Percentiles rank a stretch among this genome's conserved stretches.
These are phyloP conservation scores for Pogonomyrmex californicus DNA, from an alignment of 1,140 invertebrate species.

Conservation along the genomic window DNA sequence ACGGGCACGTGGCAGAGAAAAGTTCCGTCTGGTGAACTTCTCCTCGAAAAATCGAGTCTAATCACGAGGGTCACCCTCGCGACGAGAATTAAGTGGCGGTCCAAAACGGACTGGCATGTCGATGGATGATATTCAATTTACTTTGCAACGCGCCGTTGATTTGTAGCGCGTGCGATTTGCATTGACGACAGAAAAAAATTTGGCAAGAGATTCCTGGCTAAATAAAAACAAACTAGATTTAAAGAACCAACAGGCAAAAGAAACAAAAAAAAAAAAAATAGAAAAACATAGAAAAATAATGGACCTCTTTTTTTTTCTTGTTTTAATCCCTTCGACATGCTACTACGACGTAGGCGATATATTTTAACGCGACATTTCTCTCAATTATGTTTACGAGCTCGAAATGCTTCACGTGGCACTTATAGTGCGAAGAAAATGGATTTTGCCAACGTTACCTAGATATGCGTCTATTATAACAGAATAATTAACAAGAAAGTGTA, in stretches of 20 bases:
- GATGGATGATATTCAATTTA: constrained; percentile 38
- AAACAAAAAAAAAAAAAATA: not conserved
- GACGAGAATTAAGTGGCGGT: not conserved
- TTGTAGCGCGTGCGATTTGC: not conserved
- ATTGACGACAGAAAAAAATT: not conserved
- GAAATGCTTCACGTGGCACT: not conserved
- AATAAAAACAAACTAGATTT: constrained; percentile 26
- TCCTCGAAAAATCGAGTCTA: not conserved
- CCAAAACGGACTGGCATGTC: not conserved
- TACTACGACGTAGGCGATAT: not conserved
- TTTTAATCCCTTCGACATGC: not conserved
- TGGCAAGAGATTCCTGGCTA: not conserved
- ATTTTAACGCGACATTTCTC: not conserved
- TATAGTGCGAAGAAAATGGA: not conserved
- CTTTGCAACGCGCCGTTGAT: constrained; percentile 1
- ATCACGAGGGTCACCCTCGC: not conserved
- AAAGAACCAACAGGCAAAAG: not conserved
- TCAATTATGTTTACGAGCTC: not conserved
- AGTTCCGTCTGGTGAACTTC: not conserved
- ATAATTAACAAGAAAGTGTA: not conserved
- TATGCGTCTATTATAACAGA: not conserved
- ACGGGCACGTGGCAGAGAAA: not conserved
- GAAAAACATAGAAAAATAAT: not conserved
- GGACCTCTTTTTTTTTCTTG: no score
- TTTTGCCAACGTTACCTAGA: not conserved